Evolutionary conservation across 2,888 invertebrate species (phyloP), one percentile per base, ranked within the genome.

Genomic region (Epinotia bilunana): DNA sequence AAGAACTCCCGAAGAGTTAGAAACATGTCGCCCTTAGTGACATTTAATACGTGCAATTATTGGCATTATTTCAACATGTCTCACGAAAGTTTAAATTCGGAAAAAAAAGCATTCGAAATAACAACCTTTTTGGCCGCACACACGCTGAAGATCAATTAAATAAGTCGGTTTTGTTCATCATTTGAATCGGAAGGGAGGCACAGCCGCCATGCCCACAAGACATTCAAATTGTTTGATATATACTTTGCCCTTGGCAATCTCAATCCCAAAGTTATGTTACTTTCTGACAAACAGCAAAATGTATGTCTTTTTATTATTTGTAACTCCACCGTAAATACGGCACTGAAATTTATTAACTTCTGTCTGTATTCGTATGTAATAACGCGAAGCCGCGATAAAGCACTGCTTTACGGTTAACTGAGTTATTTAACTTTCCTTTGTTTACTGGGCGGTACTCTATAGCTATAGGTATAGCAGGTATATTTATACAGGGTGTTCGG

Each of bases 401-500:
- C 20, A 46, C 11, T 28, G 49, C 43, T 64, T 64, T 64, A 64
- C 23, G 64, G 28, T 64, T 64, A 20, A 61, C n/a, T 49, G 49
- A 64, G 64, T 46, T 49, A 46, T n/a, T 64, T 49, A 49, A 64
- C n/a, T 16, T 49, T 18, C 23, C 28, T 49, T 64, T 64, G 49
- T 23, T 3, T 3, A 12, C 20, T n/a, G n/a, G n/a, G 53, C 53
- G 53, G 53, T 53, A 53, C 39, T 39, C 7, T 39, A 39, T 39
- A 53, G 16, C 16, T 46, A 46, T 11, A 46, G 9, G 9, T 23
- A 23, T 23, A 23, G 23, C 2, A 23, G 23, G 23, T 23, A 23
- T 23, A 2, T 23, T 2, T 23, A 23, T 23, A 23, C 23, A 23
- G 23, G 23, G 23, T 23, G 23, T 23, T 23, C 23, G 23, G 2